Conservation (phyloP, 2,797 vertebrate species). For the Etheostoma nigrum region DNA sequence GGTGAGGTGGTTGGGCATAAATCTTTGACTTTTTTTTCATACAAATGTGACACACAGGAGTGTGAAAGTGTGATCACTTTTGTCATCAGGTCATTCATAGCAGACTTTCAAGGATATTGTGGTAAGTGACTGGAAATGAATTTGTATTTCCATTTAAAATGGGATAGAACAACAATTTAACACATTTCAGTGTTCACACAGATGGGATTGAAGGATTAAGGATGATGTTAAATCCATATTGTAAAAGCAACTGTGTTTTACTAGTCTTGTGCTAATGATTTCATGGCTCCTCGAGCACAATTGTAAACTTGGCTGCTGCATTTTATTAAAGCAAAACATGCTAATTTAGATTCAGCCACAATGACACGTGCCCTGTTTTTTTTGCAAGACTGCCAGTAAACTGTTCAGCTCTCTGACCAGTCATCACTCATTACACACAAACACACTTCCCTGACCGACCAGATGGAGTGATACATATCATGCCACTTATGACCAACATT, state of each 20-base stretch:
- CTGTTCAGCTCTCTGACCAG: constrained; percentile 23
- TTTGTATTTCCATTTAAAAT: constrained; percentile 7
- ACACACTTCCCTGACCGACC: constrained; percentile 17
- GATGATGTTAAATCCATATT: constrained; percentile 3
- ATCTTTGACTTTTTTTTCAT: constrained; percentile 43
- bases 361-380: constrained; percentile 2
- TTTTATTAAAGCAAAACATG: constrained; percentile 26
- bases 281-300: constrained; percentile 21
- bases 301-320: constrained; percentile 42
- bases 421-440: constrained; percentile 40
- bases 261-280: constrained; percentile 36
- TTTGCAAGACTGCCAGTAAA: constrained; percentile 21
- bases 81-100: constrained; percentile 31
- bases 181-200: constrained; percentile 4
- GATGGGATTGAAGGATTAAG: background rate
- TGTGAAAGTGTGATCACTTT: constrained; percentile 29
- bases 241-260: constrained; percentile 32
- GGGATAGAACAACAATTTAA: background rate
- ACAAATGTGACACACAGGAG: constrained; percentile 51
- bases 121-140: constrained; percentile 14
- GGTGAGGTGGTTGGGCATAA: constrained; percentile 49
- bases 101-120: background rate
- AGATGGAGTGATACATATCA: constrained; percentile 39
- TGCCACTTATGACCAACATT: constrained; percentile 28
- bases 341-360: constrained; percentile 25